Percentiles rank a stretch among this genome's conserved stretches.
Evolutionary conservation across 1,140 invertebrate species (phyloP).

Genomic region (Bombus huntii): DNA sequence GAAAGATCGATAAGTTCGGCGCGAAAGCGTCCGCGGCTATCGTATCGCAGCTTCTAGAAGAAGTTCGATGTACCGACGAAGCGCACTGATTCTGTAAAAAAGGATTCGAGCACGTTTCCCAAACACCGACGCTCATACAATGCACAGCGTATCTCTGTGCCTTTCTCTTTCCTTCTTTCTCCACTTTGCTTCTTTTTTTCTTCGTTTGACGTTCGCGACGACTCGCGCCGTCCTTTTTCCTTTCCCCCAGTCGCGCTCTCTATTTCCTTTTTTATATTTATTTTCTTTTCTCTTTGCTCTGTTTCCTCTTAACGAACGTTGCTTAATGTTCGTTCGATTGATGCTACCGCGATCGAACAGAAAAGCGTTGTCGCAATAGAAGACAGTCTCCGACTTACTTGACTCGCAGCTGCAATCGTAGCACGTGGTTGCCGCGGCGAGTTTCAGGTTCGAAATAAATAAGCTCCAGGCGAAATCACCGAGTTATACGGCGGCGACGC

Average conservation of each 20-base stretch:
- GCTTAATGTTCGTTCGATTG: neutral
- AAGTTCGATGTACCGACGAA: constrained; percentile 10
- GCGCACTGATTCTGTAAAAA: neutral
- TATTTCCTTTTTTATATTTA: neutral
- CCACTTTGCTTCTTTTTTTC: neutral
- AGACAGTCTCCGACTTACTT: constrained; percentile 7
- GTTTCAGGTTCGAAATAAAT: constrained; percentile 58
- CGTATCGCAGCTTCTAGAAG: neutral
- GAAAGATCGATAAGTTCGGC: neutral
- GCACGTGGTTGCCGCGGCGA: constrained; percentile 40
- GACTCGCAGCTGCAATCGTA: constrained; percentile 9
- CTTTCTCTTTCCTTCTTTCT: neutral
- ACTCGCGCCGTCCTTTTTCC: too few species aligned
- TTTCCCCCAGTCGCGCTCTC: neutral
- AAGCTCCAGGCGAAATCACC: constrained; percentile 50
- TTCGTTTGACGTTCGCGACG: neutral
- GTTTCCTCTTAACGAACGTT: neutral
- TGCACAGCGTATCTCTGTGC: neutral
- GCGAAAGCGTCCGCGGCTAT: neutral
- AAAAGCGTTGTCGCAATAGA: neutral
- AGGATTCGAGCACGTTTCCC: neutral
- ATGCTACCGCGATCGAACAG: neutral
- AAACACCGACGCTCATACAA: neutral
- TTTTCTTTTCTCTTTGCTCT: neutral
- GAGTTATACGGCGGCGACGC: constrained; percentile 52